These are phyloP conservation scores for Yponomeuta plumbellus DNA, from an alignment of 2,888 invertebrate genomes.

Conservation along the genomic window DNA sequence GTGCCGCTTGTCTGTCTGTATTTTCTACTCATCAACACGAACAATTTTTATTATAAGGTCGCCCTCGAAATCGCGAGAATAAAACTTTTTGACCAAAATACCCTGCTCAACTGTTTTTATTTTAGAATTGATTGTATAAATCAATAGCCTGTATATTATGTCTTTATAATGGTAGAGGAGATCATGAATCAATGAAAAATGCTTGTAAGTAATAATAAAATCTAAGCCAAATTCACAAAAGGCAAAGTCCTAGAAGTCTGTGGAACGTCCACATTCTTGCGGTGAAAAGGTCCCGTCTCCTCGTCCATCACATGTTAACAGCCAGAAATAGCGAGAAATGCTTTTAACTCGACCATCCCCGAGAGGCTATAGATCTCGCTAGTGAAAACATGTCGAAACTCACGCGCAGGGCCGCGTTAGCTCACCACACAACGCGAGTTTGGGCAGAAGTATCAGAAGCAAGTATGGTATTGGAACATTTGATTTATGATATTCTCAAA, in stretches of 20 bases:
- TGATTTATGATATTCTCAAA: too few relatives aligned
- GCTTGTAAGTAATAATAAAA: neutral
- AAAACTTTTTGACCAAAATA: too few relatives aligned
- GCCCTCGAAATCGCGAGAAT: too few relatives aligned
- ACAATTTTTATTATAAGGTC: too few relatives aligned
- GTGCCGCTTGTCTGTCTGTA: too few relatives aligned
- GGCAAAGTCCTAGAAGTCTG: neutral
- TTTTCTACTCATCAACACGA: too few relatives aligned
- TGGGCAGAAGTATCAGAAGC: neutral
- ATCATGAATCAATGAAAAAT: neutral
- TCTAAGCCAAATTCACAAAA: neutral
- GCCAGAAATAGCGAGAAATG: slow-evolving; percentile 9
- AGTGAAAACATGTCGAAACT: slow-evolving; percentile 8
- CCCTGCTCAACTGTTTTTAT: too few relatives aligned
- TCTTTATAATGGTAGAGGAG: too few relatives aligned
- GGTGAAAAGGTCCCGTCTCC: neutral
- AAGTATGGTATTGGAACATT: too few relatives aligned
- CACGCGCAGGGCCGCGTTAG: slow-evolving; percentile 1
- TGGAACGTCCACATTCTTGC: neutral
- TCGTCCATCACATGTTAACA: neutral
- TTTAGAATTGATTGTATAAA: too few relatives aligned
- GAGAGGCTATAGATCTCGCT: slow-evolving; percentile 11
- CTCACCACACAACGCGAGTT: neutral
- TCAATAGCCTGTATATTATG: too few relatives aligned
- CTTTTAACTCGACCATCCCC: slow-evolving; percentile 8